Conservation (phyloP, 2,113 vertebrate species). For the Oreotrochilus melanogaster region DNA sequence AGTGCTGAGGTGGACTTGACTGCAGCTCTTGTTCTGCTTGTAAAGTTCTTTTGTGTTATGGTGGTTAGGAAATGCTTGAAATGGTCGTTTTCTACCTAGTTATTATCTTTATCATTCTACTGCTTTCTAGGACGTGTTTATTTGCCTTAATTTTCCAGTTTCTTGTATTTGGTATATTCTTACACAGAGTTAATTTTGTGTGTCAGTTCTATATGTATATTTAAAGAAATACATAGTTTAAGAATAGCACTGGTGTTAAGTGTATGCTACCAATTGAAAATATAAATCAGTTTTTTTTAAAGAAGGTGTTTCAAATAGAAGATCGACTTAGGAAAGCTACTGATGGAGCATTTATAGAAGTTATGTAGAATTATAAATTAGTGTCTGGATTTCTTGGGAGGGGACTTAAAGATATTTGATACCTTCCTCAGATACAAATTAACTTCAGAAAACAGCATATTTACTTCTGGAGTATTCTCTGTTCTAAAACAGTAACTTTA, state of each 20-base stretch:
- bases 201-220: neutral
- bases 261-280: neutral
- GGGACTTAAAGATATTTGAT: neutral
- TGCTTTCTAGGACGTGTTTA: neutral
- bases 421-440: neutral
- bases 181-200: neutral
- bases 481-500: neutral
- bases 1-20: neutral
- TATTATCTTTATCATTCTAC: neutral
- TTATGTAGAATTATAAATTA: neutral
- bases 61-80: neutral
- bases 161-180: neutral
- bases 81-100: neutral
- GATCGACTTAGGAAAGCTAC: neutral
- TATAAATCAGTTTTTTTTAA: neutral
- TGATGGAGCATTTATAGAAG: neutral
- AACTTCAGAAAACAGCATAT: neutral
- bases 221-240: neutral
- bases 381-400: neutral
- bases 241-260: neutral
- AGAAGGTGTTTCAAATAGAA: neutral
- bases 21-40: neutral
- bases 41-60: neutral
- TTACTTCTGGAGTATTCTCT: neutral
- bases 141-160: neutral